Base-by-base conservation (phyloP, 2,113 vertebrate species). In the Catharus bicknelli region DNA sequence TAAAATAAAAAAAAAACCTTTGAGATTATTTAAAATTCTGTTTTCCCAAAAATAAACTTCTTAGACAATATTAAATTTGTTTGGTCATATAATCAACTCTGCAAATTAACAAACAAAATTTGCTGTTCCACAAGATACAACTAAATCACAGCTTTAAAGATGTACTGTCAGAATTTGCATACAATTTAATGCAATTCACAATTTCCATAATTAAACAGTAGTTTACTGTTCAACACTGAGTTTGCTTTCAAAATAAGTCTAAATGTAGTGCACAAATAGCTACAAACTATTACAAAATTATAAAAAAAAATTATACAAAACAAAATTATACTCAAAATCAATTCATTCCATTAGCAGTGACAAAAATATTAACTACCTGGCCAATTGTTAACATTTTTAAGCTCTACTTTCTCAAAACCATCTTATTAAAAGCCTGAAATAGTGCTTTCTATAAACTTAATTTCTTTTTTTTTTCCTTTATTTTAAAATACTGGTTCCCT, bases 181-280 rank as follows among this genome's bases (percentile, higher is more conserved):
- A 32, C 4, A 54, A 48, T 61, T 67, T 42, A 77, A 74, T 11
- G 3, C 8, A 54, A 45, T 51, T 66, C 2, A 47, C 1, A 0
- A 53, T n/a, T 75, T 83, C 27, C 14, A 13, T 40, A 79, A 82
- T 4, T 53, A 34, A 87, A 64, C 15, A 72, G 10, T 7, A 58
- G 29, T 36, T 73, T 86, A 51, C 16, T 70, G 32, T 43, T 67
- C 40, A 48, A 40, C n/a, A 70, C 11, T 9, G 12, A 17, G 11
- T 50, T n/a, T 17, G 3, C 40, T 81, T 90, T 59, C n/a, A 83
- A 34, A 55, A 32, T 36, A 51, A 86, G 29, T 26, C 29, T 74
- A 73, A 63, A 54, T 26, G 8, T 29, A 77, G 18, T 19, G 7
- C 9, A 83, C 22, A 77, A 86, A 90, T 7, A 78, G 38, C 16